phyloP scores from a whole-genome alignment of 2,888 invertebrate species.

The Scaptomyza cyrtandrae region DNA sequence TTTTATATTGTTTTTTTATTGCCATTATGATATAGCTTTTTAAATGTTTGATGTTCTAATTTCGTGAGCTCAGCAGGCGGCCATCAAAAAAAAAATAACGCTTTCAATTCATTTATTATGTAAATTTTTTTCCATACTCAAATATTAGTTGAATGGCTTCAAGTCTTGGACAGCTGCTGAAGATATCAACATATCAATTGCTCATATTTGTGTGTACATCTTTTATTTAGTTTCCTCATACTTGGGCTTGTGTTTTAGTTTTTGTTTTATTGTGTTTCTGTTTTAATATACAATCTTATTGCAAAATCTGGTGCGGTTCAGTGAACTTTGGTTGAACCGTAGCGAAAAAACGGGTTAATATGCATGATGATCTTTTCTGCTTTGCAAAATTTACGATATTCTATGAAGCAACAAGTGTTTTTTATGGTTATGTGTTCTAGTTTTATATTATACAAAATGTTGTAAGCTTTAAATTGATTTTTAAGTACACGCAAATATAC shows the following conservation, averaged over 20 bases:
- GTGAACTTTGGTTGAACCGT: slow-evolving; percentile 27
- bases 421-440: background rate
- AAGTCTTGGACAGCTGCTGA: slow-evolving; percentile 28
- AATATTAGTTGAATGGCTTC: slow-evolving; percentile 21
- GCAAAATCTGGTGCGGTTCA: slow-evolving; percentile 38
- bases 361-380: slow-evolving; percentile 3
- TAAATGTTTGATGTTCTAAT: slow-evolving; percentile 62
- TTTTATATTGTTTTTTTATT: slow-evolving; percentile 33
- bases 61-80: slow-evolving; percentile 44
- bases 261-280: slow-evolving; percentile 10
- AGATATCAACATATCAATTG: slow-evolving; percentile 51
- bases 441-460: background rate
- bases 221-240: slow-evolving; percentile 21
- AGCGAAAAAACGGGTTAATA: background rate
- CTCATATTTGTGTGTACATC: slow-evolving; percentile 21
- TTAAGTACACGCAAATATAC: no score
- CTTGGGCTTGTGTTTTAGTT: slow-evolving; percentile 37
- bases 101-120: slow-evolving; percentile 45
- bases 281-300: slow-evolving; percentile 5
- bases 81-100: background rate
- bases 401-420: background rate
- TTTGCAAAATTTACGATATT: slow-evolving; percentile 1
- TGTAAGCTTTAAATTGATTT: background rate
- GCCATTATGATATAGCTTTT: slow-evolving; percentile 50
- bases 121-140: slow-evolving; percentile 34